These are phyloP conservation scores for Lysiphlebus fabarum DNA, from an alignment of 1,140 invertebrate genomes.

Conservation along the genomic window DNA sequence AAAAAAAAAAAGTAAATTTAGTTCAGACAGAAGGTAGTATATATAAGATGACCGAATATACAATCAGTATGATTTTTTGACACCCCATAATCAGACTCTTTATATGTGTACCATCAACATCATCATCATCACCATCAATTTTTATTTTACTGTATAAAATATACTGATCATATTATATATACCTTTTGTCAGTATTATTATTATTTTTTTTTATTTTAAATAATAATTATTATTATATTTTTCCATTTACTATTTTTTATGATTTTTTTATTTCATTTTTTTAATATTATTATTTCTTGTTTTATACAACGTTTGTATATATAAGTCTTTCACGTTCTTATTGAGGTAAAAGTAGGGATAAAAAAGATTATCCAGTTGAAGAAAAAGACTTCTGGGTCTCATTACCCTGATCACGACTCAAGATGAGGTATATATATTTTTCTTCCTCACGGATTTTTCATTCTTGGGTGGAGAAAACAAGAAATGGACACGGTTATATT, in stretches of 20 bases:
- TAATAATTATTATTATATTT: constrained; percentile 6
- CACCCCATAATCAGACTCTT: constrained; percentile 56
- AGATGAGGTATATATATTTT: constrained; percentile 38
- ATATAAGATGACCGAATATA: constrained; percentile 39
- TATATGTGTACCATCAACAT: constrained; percentile 21
- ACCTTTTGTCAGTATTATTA: constrained; percentile 1
- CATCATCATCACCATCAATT: constrained; percentile 31
- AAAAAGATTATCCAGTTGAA: neutral
- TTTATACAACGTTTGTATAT: neutral
- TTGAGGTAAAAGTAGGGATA: neutral
- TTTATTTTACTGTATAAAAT: constrained; percentile 20
- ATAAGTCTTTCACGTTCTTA: neutral
- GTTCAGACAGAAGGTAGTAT: constrained; percentile 7
- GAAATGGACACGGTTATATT: constrained; percentile 53
- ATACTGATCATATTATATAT: neutral
- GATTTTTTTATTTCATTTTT: constrained; percentile 25
- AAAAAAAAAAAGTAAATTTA: constrained; percentile 14
- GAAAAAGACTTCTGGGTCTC: constrained; percentile 38
- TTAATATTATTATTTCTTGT: constrained; percentile 17
- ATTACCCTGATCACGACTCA: constrained; percentile 55
- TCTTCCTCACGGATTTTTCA: neutral
- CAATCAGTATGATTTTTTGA: constrained; percentile 57
- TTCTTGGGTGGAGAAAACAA: constrained; percentile 37
- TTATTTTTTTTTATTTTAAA: constrained; percentile 9
- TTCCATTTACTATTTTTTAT: constrained; percentile 5